phyloP scores from a whole-genome alignment of 2,113 vertebrate genomes.

The Glaucidium brasilianum region DNA sequence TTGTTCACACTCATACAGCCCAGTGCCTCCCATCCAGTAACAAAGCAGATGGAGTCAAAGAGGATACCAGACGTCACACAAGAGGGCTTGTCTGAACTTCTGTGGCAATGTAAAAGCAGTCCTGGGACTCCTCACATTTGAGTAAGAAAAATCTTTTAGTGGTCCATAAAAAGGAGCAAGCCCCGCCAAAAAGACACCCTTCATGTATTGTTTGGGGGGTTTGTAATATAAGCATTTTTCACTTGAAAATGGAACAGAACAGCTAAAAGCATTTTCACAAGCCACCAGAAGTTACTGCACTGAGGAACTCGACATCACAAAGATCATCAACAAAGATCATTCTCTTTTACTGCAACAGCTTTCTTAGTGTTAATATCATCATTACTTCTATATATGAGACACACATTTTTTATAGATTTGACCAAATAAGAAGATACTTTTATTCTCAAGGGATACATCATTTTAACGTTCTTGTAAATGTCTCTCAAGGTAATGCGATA shows the following conservation, averaged over 20 bases:
- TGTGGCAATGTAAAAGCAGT: neutral
- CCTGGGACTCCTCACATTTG: rapidly evolving
- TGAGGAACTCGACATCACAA: neutral
- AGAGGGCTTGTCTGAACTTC: neutral
- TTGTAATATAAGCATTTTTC: neutral
- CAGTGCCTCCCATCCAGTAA: neutral
- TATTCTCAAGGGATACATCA: neutral
- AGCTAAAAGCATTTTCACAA: neutral
- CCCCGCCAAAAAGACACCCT: rapidly evolving
- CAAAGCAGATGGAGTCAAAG: neutral
- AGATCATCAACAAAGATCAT: neutral
- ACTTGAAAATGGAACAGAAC: neutral
- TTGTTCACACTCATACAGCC: neutral
- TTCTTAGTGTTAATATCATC: neutral
- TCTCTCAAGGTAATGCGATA: neutral
- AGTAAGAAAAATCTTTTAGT: neutral
- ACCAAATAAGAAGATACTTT: neutral
- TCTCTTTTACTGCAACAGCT: neutral
- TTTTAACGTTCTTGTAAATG: neutral
- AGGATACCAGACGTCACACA: rapidly evolving
- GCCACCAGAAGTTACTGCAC: neutral
- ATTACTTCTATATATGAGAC: neutral
- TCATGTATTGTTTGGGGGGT: rapidly evolving
- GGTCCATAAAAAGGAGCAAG: neutral
- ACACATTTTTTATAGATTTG: neutral